Base-by-base conservation (phyloP, 2,113 vertebrate genomes). In the Coryphaenoides rupestris region DNA sequence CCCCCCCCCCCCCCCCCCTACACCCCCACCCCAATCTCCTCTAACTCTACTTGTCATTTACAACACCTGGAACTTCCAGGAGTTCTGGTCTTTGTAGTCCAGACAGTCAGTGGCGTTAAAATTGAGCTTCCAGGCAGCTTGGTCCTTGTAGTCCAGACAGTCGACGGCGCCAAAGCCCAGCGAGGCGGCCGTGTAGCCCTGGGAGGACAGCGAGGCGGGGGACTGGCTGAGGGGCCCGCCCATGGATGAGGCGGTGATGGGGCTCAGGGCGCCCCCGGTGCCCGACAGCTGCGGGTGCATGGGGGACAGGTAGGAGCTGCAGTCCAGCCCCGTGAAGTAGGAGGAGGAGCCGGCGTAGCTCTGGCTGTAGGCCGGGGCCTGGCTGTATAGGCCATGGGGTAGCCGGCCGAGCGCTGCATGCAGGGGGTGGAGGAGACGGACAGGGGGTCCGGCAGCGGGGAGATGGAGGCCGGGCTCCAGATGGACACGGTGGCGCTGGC, bases 51-150 rank as follows among this genome's bases (percentile, higher is more conserved):
- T 45, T 49, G 60, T 66, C 33, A 62, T 78, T 79, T 92, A 95
- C 88, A 95, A 92, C 57, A 94, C 93, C 83, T 94, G 94, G 86
- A 95, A 95, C 77, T 95, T 95, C 93, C 94, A 94, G 69, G 94
- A 93, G 78, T 91, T 93, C 76, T 94, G 94, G 62, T 95, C 94
- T 76, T 95, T 94, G 87, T 94, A 95, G 84, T 95, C 94, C 85
- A 95, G 87, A 83, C 94, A 94, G 81, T 95, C 94, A 28, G 92
- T 82, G 5, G 92, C 84, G 16, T 89, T 92, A 79, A 95, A 95
- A 79, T 92, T 93, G 65, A 95, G 90, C 77, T 95, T 95, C 94
- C 94, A 94, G 61, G 80, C 74, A 28, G 87, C 78, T 79, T 92
- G 92, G 65, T 95, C 94, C 81, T 94, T 94, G 90, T 94, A 95